Percentiles rank a stretch among this genome's conserved stretches.
Evolutionary conservation across 1,140 invertebrate species (phyloP).

Genomic region (Drosophila jambulina): DNA sequence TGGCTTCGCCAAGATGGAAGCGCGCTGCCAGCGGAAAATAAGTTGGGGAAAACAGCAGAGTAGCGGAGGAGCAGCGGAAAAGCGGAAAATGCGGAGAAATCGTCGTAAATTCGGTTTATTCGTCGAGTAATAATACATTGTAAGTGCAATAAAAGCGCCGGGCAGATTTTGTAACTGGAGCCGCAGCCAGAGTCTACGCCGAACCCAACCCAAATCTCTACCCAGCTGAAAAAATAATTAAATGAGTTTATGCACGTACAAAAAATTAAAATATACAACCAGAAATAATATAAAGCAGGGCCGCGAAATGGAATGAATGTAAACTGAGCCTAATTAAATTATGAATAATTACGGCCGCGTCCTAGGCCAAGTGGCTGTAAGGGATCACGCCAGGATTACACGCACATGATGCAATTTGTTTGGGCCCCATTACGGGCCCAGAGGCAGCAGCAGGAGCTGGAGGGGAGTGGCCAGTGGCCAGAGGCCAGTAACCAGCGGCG

Average conservation of each 20-base stretch:
- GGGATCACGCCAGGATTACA: constrained; percentile 63
- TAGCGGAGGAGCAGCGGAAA: constrained; percentile 13
- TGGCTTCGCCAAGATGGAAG: constrained; percentile 36
- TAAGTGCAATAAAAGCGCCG: constrained; percentile 63
- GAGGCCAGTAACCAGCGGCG: constrained; percentile 16
- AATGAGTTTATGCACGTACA: constrained; percentile 84
- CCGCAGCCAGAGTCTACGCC: neutral
- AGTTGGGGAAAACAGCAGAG: constrained; percentile 8
- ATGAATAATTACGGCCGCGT: constrained; percentile 77
- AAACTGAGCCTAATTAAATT: constrained; percentile 85
- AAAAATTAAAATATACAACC: constrained; percentile 53
- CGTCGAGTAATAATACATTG: constrained; percentile 50
- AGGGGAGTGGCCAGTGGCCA: constrained; percentile 18
- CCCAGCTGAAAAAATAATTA: constrained; percentile 68
- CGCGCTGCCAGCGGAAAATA: constrained; percentile 7
- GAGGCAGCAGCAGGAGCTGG: neutral
- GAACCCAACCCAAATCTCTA: constrained; percentile 34
- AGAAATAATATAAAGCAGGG: constrained; percentile 63
- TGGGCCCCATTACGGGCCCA: constrained; percentile 56
- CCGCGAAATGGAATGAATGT: constrained; percentile 62
- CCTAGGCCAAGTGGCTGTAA: constrained; percentile 61
- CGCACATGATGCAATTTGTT: constrained; percentile 83
- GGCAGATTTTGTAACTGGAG: constrained; percentile 37
- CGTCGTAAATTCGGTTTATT: constrained; percentile 65
- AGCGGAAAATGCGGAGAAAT: constrained; percentile 31